phyloP scores from a whole-genome alignment of 2,888 invertebrate genomes.

The Chymomyza fuscimana region DNA sequence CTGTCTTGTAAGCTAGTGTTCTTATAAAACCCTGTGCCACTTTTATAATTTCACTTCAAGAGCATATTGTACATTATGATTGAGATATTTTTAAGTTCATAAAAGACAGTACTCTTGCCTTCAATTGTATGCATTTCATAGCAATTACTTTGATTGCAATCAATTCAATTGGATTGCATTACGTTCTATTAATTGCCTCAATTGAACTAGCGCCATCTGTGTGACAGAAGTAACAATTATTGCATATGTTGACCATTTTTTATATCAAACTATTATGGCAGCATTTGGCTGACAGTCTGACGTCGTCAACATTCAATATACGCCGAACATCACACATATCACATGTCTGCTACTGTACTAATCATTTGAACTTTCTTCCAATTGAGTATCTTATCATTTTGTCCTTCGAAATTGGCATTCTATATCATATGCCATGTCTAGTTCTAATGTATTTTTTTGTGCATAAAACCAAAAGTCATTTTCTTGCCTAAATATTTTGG shows the following conservation, averaged over 20 bases:
- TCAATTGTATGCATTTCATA: neutral
- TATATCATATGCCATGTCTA: conserved; percentile 27
- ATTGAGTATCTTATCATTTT: conserved; percentile 67
- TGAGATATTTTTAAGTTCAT: neutral
- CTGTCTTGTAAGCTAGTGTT: neutral
- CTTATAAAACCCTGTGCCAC: neutral
- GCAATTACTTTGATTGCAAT: neutral
- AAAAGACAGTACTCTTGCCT: no score
- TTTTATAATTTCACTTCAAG: neutral
- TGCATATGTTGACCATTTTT: neutral
- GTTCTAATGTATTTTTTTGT: neutral
- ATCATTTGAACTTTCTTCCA: conserved; percentile 41
- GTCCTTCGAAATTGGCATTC: conserved; percentile 54
- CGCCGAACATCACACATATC: conserved; percentile 25
- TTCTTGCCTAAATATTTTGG: no score
- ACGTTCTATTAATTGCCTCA: conserved; percentile 1
- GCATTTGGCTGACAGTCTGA: neutral
- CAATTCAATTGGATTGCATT: neutral
- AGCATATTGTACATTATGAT: neutral
- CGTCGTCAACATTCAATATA: conserved; percentile 7
- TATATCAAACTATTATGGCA: neutral
- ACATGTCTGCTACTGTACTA: conserved; percentile 49
- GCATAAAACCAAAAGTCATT: no score
- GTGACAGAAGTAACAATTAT: neutral
- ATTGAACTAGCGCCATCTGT: conserved; percentile 18